A percentile compares a stretch with the other conserved stretches of the same genome.
Evolutionary conservation across 2,888 invertebrate genomes (phyloP).

Genomic region (Linyphia triangularis): DNA sequence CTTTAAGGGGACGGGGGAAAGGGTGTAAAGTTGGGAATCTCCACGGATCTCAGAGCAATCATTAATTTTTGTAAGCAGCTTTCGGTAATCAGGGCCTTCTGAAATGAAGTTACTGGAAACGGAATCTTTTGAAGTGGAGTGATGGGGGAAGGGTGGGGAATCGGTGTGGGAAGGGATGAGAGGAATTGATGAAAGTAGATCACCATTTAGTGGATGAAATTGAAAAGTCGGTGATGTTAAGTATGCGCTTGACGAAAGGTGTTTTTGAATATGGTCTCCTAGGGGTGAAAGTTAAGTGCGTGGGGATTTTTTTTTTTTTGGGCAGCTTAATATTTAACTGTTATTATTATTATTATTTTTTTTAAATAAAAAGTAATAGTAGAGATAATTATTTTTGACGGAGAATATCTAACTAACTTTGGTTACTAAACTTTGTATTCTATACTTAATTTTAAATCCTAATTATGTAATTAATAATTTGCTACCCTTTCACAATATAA

Average conservation of each 20-base stretch:
- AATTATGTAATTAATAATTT: no score
- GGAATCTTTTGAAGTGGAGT: constrained; percentile 13
- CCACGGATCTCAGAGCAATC: constrained; percentile 11
- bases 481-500: no score
- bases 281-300: no score
- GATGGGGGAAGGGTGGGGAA: neutral
- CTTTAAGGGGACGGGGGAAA: neutral
- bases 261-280: no score
- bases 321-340: no score
- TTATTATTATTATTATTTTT: no score
- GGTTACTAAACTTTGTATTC: no score
- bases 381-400: no score
- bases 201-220: neutral
- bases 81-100: constrained; percentile 31
- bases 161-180: neutral
- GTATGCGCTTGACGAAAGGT: neutral
- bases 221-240: neutral
- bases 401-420: no score
- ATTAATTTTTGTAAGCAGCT: constrained; percentile 57
- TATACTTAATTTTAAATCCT: no score
- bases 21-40: constrained; percentile 3
- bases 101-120: constrained; percentile 26
- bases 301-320: no score
- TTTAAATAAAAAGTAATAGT: no score
- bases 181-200: neutral